These are phyloP conservation scores for Loripinus fragilis DNA, from an alignment of 2,888 invertebrate genomes.

Conservation along the genomic window DNA sequence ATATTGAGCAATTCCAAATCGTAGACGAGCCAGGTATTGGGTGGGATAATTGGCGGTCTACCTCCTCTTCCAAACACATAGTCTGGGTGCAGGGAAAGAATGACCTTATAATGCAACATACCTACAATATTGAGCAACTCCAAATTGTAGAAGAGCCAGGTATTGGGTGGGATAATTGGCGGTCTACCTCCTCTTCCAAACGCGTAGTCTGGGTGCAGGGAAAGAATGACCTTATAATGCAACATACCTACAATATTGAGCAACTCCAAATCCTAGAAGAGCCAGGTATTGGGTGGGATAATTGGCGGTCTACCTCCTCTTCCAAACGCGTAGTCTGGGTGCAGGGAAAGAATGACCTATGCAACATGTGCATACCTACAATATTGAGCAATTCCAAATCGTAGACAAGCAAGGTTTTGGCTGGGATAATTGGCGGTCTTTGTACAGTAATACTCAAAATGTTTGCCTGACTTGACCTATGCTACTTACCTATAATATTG, in stretches of 20 bases:
- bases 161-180: conserved; percentile 94
- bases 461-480: too few relatives aligned
- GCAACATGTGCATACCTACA: too few relatives aligned
- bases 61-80: conserved; percentile 95
- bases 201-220: conserved; percentile 94
- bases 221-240: conserved; percentile 91
- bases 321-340: conserved; percentile 96
- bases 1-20: conserved; percentile 94
- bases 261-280: conserved; percentile 93
- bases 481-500: conserved; percentile 91
- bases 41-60: conserved; percentile 94
- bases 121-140: conserved; percentile 94
- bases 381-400: too few relatives aligned
- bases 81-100: conserved; percentile 92
- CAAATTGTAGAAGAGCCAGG: conserved; percentile 92
- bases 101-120: conserved; percentile 86
- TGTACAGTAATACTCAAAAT: too few relatives aligned
- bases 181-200: conserved; percentile 93
- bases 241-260: conserved; percentile 91
- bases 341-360: too few relatives aligned
- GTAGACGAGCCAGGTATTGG: conserved; percentile 91
- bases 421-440: too few relatives aligned
- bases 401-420: too few relatives aligned
- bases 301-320: conserved; percentile 91
- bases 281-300: conserved; percentile 94